Base-by-base conservation (phyloP, 2,797 vertebrate species). In the Etheostoma perlongum region DNA sequence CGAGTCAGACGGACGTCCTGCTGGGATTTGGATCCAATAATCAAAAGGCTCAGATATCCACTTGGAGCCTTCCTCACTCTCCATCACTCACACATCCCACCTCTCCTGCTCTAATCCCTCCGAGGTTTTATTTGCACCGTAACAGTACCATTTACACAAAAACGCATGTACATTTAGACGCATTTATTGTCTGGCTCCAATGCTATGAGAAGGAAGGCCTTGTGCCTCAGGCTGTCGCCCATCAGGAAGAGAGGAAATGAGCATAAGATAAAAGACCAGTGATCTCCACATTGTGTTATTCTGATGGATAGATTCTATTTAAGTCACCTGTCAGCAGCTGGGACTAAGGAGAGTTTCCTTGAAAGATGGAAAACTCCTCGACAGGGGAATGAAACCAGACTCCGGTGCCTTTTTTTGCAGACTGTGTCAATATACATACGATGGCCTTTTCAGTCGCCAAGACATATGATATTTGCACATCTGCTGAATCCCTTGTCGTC, bases 381-480 rank as follows among this genome's bases (percentile, higher is more conserved):
- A 84, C 64, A 42, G 72, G 78, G 83, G 69, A 88, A 87, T 83
- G 88, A 90, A 91, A 94, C 71, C 78, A 0, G 65, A 90, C 77
- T 72, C 86, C 30, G 60, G 65, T 86, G 83, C 78, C 87, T 85
- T 87, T 89, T 85, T 30, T 83, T 74, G 83, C 86, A 89, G 84
- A 87, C 92, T 89, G 86, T 92, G 91, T 92, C 88, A 92, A 93
- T 91, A 93, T 84, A 88, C 90, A 88, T 23, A 74, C 53, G 80
- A 91, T 89, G 84, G 81, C 85, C 89, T 92, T 90, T 92, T 89
- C 88, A 93, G 90, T 89, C 86, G 83, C 79, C 69, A 89, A 81
- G 91, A 94, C 89, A 95, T 67, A 79, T 5, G 91, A 95, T 94
- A 91, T 91, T 78, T 78, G 90, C 90, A 93, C 94, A 94, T 95